Conservation (phyloP, 2,113 vertebrate genomes). For the Chloebia gouldiae region DNA sequence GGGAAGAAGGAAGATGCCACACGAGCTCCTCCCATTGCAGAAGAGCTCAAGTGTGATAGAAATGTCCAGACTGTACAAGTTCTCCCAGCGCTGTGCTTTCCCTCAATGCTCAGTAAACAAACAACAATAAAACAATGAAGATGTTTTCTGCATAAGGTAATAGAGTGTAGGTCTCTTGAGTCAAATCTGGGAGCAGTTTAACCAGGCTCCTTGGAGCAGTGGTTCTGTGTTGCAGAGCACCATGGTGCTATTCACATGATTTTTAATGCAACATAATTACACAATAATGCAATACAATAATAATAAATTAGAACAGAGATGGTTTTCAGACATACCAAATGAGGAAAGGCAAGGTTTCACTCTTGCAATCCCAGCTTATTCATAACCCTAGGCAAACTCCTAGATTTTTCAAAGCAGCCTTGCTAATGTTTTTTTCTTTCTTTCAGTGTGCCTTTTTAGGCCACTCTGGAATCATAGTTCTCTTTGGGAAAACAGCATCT, state of each 20-base stretch:
- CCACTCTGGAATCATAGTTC: neutral
- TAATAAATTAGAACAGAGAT: slow-evolving; percentile 26
- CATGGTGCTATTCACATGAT: slow-evolving; percentile 47
- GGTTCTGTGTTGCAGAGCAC: slow-evolving; percentile 38
- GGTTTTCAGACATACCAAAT: slow-evolving; percentile 12
- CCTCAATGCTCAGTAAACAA: slow-evolving; percentile 2
- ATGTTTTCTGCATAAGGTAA: slow-evolving; percentile 45
- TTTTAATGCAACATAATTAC: slow-evolving; percentile 61
- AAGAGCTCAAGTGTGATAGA: neutral
- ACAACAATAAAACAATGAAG: slow-evolving; percentile 28
- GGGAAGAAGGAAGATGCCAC: neutral
- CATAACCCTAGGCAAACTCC: neutral
- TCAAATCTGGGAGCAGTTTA: slow-evolving; percentile 40
- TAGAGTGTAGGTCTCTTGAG: slow-evolving; percentile 15
- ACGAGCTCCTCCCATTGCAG: neutral
- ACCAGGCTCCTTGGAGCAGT: slow-evolving; percentile 5
- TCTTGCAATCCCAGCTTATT: slow-evolving; percentile 10
- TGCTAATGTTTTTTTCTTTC: neutral
- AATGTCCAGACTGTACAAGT: neutral
- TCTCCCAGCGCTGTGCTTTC: rapidly evolving
- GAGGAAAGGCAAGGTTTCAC: slow-evolving; percentile 34
- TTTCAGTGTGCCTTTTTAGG: neutral
- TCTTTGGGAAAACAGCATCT: neutral
- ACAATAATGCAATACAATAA: slow-evolving; percentile 58
- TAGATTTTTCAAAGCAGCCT: neutral